Evolutionary conservation across 2,113 vertebrate species (phyloP).

Genomic region (Turdus rufiventris): DNA sequence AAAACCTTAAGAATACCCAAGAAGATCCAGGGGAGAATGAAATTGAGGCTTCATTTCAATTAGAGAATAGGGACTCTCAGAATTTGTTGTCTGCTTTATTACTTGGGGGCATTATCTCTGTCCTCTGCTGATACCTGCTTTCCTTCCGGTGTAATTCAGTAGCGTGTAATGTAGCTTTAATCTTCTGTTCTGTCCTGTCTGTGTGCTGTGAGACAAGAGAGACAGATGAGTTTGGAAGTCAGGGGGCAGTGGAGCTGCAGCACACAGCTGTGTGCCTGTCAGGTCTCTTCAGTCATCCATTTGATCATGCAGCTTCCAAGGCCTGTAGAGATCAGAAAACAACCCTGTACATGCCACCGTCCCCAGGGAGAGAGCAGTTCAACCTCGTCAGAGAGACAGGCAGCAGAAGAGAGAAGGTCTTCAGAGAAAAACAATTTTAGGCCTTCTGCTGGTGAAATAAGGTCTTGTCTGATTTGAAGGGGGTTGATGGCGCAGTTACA

Average conservation of each 20-base stretch:
- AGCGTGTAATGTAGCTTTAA: conserved; percentile 21
- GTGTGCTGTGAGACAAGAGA: background rate
- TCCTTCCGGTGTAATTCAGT: conserved; percentile 11
- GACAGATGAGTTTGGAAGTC: conserved; percentile 39
- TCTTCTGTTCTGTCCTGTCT: conserved; percentile 11
- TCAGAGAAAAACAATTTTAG: background rate
- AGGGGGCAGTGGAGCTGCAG: conserved; percentile 19
- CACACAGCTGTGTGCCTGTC: conserved; percentile 15
- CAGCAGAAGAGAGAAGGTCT: background rate
- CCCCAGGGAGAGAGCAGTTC: background rate
- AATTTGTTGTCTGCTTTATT: background rate
- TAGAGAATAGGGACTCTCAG: background rate
- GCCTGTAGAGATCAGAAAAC: background rate
- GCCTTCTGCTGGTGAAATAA: background rate
- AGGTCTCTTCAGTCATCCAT: background rate
- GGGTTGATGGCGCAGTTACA: background rate
- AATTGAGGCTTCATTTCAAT: background rate
- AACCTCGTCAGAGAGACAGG: background rate
- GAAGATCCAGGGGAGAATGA: background rate
- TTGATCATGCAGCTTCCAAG: conserved; percentile 41
- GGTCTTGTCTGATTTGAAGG: background rate
- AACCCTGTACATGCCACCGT: background rate
- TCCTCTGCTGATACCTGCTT: background rate
- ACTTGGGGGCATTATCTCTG: background rate
- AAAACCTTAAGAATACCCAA: background rate